Base-by-base conservation (phyloP, 1,140 invertebrate genomes). In the Oreohelix idahoensis region DNA sequence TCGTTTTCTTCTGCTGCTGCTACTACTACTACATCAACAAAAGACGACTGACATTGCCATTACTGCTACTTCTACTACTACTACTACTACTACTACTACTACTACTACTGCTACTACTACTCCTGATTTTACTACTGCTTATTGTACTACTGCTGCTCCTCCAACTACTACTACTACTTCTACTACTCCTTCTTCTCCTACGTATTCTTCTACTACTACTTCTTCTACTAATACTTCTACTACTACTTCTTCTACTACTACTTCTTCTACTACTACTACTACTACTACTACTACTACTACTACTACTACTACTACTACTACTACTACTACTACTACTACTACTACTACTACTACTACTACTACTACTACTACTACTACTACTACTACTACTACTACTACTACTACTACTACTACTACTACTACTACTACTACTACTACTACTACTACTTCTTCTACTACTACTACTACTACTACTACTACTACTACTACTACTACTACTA, bases 61-160 rank as follows among this genome's bases (percentile, higher is more conserved):
- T 83, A 83, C 82, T 83, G 80, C 76, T 83, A 83, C 82, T 83
- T 63, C 82, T 83, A 80, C 82, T 83, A 79, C 82, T 66, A 79
- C 82, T 83, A 79, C 82, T 66, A 66, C 75, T 83, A 53, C 74
- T 63, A 66, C 82, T 83, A 58, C 82, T 79, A 66, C 82, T 83
- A 39, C 82, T 79, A 66, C 82, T 83, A 58, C 82, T 79, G 58
- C 76, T 80, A 79, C 82, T 49, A 49, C 45, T 49, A 49, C 45
- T 49, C 8, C 45, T 49, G 17, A 8, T 49, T 8, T 17, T 49
- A 49, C 45, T 49, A 49, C 45, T 49, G 17, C 45, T 49, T 11
- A 8, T 49, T 11, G 10, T 49, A 49, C 45, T 49, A 11, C 45
- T 11, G 45, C 45, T 49, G 45, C 17, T 49, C 45, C 8, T 49